Base-by-base conservation (phyloP, 2,888 invertebrate species). In the Dichetophora obliterata region DNA sequence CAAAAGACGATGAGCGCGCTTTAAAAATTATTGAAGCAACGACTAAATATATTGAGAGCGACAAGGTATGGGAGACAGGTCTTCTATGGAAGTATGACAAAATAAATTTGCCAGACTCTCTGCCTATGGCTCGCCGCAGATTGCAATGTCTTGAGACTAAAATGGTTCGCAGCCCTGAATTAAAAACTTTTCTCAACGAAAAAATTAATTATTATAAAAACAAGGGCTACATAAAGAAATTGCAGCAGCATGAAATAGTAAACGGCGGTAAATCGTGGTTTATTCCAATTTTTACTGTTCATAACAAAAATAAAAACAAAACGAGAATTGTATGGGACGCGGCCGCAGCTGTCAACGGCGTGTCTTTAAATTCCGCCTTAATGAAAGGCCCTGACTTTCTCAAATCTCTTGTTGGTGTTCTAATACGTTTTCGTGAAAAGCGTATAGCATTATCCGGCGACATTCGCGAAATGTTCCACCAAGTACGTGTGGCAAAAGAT, bases 341-440 rank as follows among this genome's bases (percentile, higher is more conserved):
- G 5, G 85, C 85, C 1, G 85, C 84, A 4, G 82, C 79, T 22
- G 78, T 77, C 5, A 66, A 82, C 8, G 84, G 83, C 6, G 50
- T 82, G 0, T 81, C 81, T 2, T 75, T 87, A 9, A 87, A 87
- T 75, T 83, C 83, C 11, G 48, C 81, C 5, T 70, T 89, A 6
- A 48, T 87, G 4, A 82, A 80, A 24, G 87, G 87, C 0, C 85
- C 87, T 0, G 86, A 88, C 70, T 70, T 86, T 3, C 77, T 86
- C 0, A 80, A 82, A 4, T 82, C 87, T 1, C 77, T 89, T 31
- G 75, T 84, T 0, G 85, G 86, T 4, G 84, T 88, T 0, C 65
- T 89, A 65, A 81, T 86, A 77, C 81, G 85, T 3, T 89, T 89
- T 78, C 80, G 88, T 19, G 85, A 86, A 80, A 75, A 83, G 57